Evolutionary conservation across 2,797 vertebrate species (phyloP).

Genomic region (Alca torda): DNA sequence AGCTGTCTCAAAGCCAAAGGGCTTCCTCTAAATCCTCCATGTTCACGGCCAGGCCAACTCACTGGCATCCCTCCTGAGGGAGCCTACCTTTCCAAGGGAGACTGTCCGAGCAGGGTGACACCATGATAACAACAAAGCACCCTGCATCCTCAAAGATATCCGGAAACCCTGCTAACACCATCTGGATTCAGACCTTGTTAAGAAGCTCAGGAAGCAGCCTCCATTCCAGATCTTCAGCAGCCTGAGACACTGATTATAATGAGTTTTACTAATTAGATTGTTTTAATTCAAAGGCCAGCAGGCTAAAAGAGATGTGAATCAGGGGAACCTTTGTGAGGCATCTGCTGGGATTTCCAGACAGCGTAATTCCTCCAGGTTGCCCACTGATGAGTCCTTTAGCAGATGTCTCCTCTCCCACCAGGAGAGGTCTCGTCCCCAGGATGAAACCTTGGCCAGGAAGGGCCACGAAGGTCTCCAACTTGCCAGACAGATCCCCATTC

Average conservation of each 20-base stretch:
- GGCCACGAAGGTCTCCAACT: neutral
- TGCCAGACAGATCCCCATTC: neutral
- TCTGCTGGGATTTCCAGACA: constrained; percentile 5
- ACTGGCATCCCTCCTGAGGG: neutral
- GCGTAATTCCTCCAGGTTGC: neutral
- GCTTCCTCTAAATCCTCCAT: neutral
- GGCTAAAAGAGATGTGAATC: constrained; percentile 37
- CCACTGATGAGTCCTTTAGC: neutral
- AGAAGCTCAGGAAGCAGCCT: neutral
- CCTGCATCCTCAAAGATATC: neutral
- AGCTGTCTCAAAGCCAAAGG: neutral
- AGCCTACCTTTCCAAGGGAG: neutral
- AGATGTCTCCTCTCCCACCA: neutral
- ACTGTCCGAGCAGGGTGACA: neutral
- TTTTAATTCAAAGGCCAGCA: constrained; percentile 53
- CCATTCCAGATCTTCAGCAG: neutral
- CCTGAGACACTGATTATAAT: constrained; percentile 15
- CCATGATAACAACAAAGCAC: neutral
- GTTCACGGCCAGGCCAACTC: neutral
- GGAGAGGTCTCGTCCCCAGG: neutral
- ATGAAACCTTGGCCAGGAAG: neutral
- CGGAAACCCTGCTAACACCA: neutral
- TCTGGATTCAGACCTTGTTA: neutral
- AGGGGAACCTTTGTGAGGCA: constrained; percentile 19
- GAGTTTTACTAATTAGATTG: constrained; percentile 24